Conservation (phyloP, 2,113 vertebrate genomes). For the Hemibagrus wyckioides region DNA sequence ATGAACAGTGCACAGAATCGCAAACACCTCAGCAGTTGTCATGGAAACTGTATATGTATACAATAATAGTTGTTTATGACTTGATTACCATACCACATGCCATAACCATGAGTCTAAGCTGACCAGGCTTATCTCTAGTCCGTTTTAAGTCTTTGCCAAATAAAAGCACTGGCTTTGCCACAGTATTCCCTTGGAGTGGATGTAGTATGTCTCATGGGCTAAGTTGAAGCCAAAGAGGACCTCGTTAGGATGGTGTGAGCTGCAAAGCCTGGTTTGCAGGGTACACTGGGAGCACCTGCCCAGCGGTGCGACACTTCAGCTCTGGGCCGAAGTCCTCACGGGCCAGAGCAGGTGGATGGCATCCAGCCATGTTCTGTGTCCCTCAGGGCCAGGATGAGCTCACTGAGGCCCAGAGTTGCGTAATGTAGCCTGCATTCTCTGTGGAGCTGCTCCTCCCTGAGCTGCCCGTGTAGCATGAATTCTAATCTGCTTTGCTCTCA, state of each 20-base stretch:
- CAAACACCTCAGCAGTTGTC: not conserved
- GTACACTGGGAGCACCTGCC: constrained; percentile 45
- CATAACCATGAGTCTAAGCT: not conserved
- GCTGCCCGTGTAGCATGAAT: not conserved
- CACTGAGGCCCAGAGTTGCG: constrained; percentile 28
- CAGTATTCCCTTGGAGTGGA: constrained; percentile 10
- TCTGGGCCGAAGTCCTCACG: constrained; percentile 35
- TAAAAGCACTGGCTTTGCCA: constrained; percentile 4
- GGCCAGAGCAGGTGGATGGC: constrained; percentile 53
- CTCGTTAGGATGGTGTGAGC: constrained; percentile 3
- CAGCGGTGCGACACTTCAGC: constrained; percentile 35
- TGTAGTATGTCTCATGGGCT: not conserved
- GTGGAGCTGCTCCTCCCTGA: constrained; percentile 20
- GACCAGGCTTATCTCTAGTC: not conserved
- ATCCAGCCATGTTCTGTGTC: constrained; percentile 31
- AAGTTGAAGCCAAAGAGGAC: constrained; percentile 22
- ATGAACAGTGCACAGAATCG: not conserved
- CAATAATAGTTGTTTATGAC: not conserved
- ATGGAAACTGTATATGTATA: not conserved
- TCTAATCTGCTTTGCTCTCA: constrained; percentile 22
- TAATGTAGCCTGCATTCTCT: constrained; percentile 36
- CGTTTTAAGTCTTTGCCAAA: not conserved
- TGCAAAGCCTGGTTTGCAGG: constrained; percentile 25
- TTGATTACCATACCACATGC: not conserved
- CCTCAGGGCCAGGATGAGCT: constrained; percentile 35